Evolutionary conservation across 1,140 invertebrate genomes (phyloP).

Genomic region (Choristoneura fumiferana): DNA sequence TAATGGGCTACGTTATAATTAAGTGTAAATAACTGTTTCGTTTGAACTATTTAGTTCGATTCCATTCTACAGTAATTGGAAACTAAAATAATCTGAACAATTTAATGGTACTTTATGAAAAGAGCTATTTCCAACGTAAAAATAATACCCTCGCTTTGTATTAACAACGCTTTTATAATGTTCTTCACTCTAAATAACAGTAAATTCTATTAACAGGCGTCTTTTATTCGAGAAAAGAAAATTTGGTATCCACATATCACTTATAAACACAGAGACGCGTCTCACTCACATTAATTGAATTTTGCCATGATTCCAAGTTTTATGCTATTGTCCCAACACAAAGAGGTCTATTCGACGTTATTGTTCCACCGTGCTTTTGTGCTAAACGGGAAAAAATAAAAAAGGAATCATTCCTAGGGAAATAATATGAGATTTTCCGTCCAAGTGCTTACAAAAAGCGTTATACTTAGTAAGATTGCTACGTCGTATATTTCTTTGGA

Average conservation of each 20-base stretch:
- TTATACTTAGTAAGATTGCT: conserved; percentile 42
- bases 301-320: conserved; percentile 38
- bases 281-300: conserved; percentile 51
- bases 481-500: conserved; percentile 37
- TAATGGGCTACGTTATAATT: too few species aligned
- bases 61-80: too few species aligned
- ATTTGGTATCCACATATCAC: conserved; percentile 31
- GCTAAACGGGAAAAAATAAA: conserved; percentile 23
- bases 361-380: conserved; percentile 41
- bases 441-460: conserved; percentile 39
- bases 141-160: too few species aligned
- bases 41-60: too few species aligned
- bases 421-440: conserved; percentile 50
- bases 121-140: too few species aligned
- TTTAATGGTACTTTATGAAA: too few species aligned
- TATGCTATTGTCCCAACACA: conserved; percentile 41
- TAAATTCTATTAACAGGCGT: too few species aligned
- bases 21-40: too few species aligned
- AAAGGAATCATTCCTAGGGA: conserved; percentile 42
- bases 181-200: too few species aligned
- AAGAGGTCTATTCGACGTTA: conserved; percentile 39
- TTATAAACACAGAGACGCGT: conserved; percentile 26
- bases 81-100: too few species aligned
- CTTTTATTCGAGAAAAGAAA: conserved; percentile 22
- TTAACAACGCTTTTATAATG: too few species aligned